Percentiles rank a stretch among this genome's conserved stretches.
These are phyloP conservation scores for Rhynchophorus ferrugineus DNA, from an alignment of 1,140 invertebrate species.

Conservation along the genomic window DNA sequence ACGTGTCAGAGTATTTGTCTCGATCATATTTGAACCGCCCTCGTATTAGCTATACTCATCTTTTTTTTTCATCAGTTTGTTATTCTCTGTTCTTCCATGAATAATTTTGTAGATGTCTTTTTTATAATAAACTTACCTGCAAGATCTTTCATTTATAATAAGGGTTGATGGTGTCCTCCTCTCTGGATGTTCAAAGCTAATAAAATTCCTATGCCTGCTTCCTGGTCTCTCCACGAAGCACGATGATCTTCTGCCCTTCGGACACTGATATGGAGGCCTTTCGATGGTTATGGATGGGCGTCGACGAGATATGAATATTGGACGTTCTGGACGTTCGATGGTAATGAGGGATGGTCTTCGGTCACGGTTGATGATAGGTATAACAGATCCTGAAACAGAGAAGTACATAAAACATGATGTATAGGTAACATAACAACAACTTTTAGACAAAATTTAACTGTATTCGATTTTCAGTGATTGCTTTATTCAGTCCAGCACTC, in stretches of 20 bases:
- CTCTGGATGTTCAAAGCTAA: constrained; percentile 36
- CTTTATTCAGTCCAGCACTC: no score
- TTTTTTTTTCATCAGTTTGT: no score
- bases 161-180: constrained; percentile 28
- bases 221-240: constrained; percentile 32
- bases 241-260: constrained; percentile 31
- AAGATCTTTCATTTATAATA: constrained; percentile 4
- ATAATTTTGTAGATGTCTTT: no score
- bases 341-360: constrained; percentile 23
- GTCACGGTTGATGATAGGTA: constrained; percentile 30
- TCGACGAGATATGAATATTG: constrained; percentile 22
- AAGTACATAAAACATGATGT: background rate
- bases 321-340: constrained; percentile 19
- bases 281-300: constrained; percentile 35
- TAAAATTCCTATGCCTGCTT: constrained; percentile 33
- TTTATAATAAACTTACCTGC: no score
- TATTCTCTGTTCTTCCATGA: no score
- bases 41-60: no score
- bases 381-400: constrained; percentile 26
- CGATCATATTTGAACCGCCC: no score
- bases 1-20: no score
- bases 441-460: constrained; percentile 2
- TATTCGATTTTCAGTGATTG: no score
- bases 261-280: constrained; percentile 17
- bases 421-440: background rate